phyloP scores from a whole-genome alignment of 2,113 vertebrate species.

The Epinephelus moara region DNA sequence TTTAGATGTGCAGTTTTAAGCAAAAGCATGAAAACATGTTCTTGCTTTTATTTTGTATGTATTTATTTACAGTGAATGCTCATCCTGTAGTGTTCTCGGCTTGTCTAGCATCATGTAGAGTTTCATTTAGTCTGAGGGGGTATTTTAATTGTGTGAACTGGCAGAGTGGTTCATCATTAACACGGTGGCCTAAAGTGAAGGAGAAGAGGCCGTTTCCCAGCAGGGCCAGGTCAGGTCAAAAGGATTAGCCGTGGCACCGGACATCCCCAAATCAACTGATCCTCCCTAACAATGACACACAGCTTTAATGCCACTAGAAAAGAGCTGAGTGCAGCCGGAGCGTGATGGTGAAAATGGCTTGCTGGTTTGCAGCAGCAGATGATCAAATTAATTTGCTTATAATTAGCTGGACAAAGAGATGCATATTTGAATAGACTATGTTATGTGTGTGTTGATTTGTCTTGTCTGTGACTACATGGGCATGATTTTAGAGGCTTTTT shows the following conservation, averaged over 20 bases:
- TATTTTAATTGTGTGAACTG: conserved; percentile 32
- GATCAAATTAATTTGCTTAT: conserved; percentile 41
- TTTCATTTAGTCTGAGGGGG: conserved; percentile 9
- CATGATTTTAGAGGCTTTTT: neutral
- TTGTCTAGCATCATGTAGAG: neutral
- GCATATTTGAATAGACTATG: conserved; percentile 37
- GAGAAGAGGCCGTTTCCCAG: conserved; percentile 68
- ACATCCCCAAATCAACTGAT: conserved; percentile 80
- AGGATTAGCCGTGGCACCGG: conserved; percentile 76
- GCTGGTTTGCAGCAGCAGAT: conserved; percentile 32
- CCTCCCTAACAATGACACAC: conserved; percentile 60
- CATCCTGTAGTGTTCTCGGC: neutral
- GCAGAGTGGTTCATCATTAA: conserved; percentile 60
- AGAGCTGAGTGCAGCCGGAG: conserved; percentile 23
- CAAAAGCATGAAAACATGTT: neutral
- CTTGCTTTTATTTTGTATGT: too few relatives aligned
- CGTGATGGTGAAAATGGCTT: conserved; percentile 44
- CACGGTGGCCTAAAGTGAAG: conserved; percentile 51
- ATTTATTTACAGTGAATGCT: neutral
- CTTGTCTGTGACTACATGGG: neutral
- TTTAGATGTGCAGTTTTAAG: neutral
- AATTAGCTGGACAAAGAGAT: conserved; percentile 54
- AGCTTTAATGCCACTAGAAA: conserved; percentile 52
- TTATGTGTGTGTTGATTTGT: conserved; percentile 7
- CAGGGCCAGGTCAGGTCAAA: conserved; percentile 77